Percentiles rank a stretch among this genome's conserved stretches.
Evolutionary conservation across 2,888 invertebrate species (phyloP).

Genomic region (Nephrotoma guestfalica): DNA sequence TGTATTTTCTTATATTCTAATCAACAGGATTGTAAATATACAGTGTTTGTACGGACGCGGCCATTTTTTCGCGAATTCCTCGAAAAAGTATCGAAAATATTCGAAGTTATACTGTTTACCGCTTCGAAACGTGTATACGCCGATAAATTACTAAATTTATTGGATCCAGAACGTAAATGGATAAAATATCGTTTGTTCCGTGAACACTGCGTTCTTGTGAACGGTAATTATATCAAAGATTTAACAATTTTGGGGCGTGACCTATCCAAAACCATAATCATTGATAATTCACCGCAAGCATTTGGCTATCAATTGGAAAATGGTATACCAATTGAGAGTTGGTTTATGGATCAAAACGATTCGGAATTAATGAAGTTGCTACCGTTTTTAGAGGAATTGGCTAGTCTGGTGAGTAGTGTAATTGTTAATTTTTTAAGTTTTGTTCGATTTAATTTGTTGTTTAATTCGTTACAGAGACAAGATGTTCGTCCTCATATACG

Average conservation of each 20-base stretch:
- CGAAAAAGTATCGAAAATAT: conserved; percentile 69
- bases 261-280: conserved; percentile 71
- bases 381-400: conserved; percentile 79
- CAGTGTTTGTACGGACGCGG: conserved; percentile 72
- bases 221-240: conserved; percentile 94
- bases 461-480: conserved; percentile 50
- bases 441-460: background rate
- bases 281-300: conserved; percentile 84
- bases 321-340: conserved; percentile 93
- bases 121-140: conserved; percentile 93
- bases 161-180: conserved; percentile 78
- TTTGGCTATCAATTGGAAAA: conserved; percentile 86
- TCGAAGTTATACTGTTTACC: conserved; percentile 90
- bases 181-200: conserved; percentile 76
- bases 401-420: conserved; percentile 48
- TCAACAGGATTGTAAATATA: conserved; percentile 73
- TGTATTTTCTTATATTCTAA: background rate
- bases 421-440: background rate
- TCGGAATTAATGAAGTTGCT: conserved; percentile 79
- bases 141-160: conserved; percentile 77
- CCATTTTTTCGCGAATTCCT: conserved; percentile 88
- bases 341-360: conserved; percentile 86
- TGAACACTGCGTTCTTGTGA: conserved; percentile 89
- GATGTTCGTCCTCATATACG: conserved; percentile 87
- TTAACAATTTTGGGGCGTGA: conserved; percentile 85